Percentiles rank a stretch among this genome's conserved stretches.
These are phyloP conservation scores for Arctopsyche grandis DNA, from an alignment of 1,140 invertebrate species.

Conservation along the genomic window DNA sequence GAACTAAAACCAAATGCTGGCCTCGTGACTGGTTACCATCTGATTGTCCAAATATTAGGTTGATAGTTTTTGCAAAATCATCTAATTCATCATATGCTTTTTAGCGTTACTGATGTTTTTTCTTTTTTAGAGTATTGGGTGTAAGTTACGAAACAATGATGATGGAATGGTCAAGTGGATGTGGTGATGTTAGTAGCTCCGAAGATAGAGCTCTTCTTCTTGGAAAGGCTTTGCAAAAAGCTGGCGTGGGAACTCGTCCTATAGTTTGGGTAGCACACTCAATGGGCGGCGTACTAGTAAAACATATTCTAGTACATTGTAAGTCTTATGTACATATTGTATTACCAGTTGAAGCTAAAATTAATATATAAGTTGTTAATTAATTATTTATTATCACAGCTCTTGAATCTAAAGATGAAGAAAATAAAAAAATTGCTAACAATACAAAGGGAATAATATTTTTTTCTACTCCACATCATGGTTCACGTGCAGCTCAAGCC, in stretches of 20 bases:
- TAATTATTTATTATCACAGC: conserved; percentile 55
- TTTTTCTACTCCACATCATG: conserved; percentile 83
- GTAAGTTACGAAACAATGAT: conserved; percentile 64
- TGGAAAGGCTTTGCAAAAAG: conserved; percentile 70
- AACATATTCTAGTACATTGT: conserved; percentile 74
- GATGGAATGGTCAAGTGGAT: conserved; percentile 63
- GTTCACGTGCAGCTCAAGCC: conserved; percentile 75
- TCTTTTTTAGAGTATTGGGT: conserved; percentile 59
- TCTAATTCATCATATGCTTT: background rate
- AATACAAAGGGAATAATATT: conserved; percentile 80
- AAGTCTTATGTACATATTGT: conserved; percentile 41
- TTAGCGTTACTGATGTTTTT: too few relatives aligned
- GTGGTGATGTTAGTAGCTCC: conserved; percentile 63
- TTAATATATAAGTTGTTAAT: conserved; percentile 7
- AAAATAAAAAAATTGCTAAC: conserved; percentile 66
- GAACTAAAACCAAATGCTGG: conserved; percentile 44
- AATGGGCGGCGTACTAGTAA: conserved; percentile 86
- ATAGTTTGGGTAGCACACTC: conserved; percentile 86
- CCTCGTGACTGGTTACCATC: conserved; percentile 52
- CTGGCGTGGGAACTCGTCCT: conserved; percentile 77
- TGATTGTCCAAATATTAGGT: conserved; percentile 52
- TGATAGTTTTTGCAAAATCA: conserved; percentile 11
- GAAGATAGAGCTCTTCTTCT: conserved; percentile 72
- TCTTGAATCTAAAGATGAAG: conserved; percentile 64
- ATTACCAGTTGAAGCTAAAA: conserved; percentile 15